phyloP scores from a whole-genome alignment of 2,888 invertebrate species.

The Epinotia brunnichana region DNA sequence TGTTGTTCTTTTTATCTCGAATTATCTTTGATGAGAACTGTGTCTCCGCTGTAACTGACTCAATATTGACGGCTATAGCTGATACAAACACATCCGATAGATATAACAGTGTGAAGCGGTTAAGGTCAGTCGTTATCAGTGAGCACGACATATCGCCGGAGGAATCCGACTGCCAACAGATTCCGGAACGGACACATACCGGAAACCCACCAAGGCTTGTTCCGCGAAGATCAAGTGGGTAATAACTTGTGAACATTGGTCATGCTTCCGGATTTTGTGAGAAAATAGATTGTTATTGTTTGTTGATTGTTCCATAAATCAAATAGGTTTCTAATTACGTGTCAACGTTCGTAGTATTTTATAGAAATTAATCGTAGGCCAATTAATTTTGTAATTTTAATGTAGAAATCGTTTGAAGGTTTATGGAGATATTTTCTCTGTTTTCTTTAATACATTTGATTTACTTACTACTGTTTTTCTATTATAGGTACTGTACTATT shows the following conservation, averaged over 20 bases:
- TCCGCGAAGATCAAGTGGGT: conserved; percentile 29
- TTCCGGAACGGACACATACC: conserved; percentile 20
- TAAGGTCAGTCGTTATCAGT: conserved; percentile 70
- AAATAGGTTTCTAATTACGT: not conserved
- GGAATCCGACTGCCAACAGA: conserved; percentile 32
- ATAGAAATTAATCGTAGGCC: not conserved
- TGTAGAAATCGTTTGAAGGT: too few species aligned
- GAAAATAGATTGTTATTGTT: conserved; percentile 1
- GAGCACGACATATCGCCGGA: conserved; percentile 29
- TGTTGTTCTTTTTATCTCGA: not conserved
- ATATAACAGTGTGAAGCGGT: conserved; percentile 54
- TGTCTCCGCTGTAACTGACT: conserved; percentile 1
- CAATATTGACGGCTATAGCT: not conserved
- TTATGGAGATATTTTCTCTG: too few species aligned
- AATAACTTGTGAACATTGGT: conserved; percentile 14
- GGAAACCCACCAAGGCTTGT: conserved; percentile 16
- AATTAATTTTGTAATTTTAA: not conserved
- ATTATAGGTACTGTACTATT: too few species aligned
- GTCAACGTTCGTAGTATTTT: not conserved
- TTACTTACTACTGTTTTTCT: too few species aligned
- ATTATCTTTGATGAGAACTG: not conserved
- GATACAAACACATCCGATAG: conserved; percentile 23
- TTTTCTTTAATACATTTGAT: too few species aligned
- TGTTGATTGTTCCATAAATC: not conserved
- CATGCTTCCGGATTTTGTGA: conserved; percentile 23